Percentiles rank a stretch among this genome's conserved stretches.
These are phyloP conservation scores for Takifugu rubripes DNA, from an alignment of 2,797 vertebrate species.

Conservation along the genomic window DNA sequence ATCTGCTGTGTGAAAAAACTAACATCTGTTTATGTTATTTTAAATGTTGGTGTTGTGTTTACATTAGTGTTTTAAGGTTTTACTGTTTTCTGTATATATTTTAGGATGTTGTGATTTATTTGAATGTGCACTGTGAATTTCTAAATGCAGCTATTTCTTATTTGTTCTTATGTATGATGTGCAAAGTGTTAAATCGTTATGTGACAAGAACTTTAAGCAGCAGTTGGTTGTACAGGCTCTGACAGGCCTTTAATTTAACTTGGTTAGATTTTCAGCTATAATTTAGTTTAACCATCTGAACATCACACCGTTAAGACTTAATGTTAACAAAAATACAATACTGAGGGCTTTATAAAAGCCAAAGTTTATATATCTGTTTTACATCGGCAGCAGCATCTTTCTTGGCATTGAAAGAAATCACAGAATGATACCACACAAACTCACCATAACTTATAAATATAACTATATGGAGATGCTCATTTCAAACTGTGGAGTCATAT, in stretches of 20 bases:
- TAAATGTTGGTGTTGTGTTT: not conserved
- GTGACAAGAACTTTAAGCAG: not conserved
- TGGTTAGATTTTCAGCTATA: constrained; percentile 1
- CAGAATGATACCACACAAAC: not conserved
- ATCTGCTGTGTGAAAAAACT: no score
- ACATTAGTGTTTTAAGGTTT: not conserved
- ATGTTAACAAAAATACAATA: not conserved
- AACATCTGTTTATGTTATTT: no score
- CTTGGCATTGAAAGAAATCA: not conserved
- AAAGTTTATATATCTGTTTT: constrained; percentile 2
- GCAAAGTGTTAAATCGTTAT: constrained; percentile 10
- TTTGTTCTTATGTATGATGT: constrained; percentile 7
- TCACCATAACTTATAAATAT: not conserved
- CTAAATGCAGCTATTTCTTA: constrained; percentile 18
- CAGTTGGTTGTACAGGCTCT: not conserved
- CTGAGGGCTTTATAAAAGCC: constrained; percentile 52
- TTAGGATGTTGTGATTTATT: not conserved
- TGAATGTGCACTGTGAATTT: constrained; percentile 21
- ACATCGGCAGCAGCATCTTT: constrained; percentile 13
- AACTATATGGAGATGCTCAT: not conserved
- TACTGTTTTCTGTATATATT: not conserved
- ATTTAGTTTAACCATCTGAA: constrained; percentile 11
- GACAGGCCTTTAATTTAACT: no score
- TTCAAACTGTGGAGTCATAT: not conserved
- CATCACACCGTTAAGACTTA: constrained; percentile 18